Percentiles rank a stretch among this genome's conserved stretches.
Conservation (phyloP, 1,140 invertebrate genomes). For the Ceratitis capitata region DNA sequence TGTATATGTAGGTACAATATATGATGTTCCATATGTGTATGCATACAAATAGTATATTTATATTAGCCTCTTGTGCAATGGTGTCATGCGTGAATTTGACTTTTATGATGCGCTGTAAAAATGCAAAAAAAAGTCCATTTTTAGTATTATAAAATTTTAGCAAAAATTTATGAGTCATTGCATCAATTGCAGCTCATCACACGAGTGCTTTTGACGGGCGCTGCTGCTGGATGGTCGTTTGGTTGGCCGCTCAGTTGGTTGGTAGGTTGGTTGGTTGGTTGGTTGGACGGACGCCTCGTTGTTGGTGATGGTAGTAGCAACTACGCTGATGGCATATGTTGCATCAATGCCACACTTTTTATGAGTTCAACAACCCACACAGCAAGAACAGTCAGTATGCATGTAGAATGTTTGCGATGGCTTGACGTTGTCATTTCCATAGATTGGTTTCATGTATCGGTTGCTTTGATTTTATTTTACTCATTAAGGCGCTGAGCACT, state of each 20-base stretch:
- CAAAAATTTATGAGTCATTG: constrained; percentile 34
- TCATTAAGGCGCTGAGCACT: not conserved
- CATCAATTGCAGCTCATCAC: constrained; percentile 28
- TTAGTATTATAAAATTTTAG: constrained; percentile 35
- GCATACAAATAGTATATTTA: not conserved
- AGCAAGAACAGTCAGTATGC: no score
- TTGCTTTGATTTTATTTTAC: constrained; percentile 12
- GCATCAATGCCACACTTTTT: constrained; percentile 25
- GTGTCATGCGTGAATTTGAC: constrained; percentile 33
- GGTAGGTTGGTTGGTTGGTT: no score
- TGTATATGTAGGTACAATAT: not conserved
- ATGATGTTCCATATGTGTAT: not conserved
- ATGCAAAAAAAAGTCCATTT: constrained; percentile 28
- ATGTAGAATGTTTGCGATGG: not conserved
- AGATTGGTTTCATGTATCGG: constrained; percentile 1
- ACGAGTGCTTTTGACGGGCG: no score
- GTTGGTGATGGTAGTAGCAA: not conserved
- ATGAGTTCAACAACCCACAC: constrained; percentile 29
- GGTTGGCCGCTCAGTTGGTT: no score
- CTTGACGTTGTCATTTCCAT: not conserved
- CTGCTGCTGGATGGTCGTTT: no score
- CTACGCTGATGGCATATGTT: constrained; percentile 20
- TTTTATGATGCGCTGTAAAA: constrained; percentile 36
- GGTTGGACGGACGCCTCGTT: not conserved
- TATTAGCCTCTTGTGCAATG: constrained; percentile 19